phyloP scores from a whole-genome alignment of 1,140 invertebrate genomes.

The Drosophila bocki region DNA sequence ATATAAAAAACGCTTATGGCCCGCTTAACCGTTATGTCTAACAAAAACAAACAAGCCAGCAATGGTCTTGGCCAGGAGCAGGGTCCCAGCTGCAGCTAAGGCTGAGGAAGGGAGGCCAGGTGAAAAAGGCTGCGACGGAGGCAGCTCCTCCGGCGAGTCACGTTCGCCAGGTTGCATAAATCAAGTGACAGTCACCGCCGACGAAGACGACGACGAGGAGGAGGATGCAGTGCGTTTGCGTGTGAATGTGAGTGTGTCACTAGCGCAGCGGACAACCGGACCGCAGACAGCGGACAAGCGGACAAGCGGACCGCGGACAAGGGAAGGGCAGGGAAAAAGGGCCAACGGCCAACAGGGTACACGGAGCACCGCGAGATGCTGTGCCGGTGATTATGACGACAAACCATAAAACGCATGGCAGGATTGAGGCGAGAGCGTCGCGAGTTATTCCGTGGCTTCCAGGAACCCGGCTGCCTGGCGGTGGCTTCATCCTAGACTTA shows the following conservation, averaged over 20 bases:
- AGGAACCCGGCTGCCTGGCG: conserved; percentile 26
- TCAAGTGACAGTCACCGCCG: conserved; percentile 53
- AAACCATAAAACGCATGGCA: conserved; percentile 78
- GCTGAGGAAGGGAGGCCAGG: neutral
- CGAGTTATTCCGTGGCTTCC: conserved; percentile 71
- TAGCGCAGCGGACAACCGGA: conserved; percentile 42
- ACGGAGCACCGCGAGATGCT: conserved; percentile 52
- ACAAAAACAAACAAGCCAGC: conserved; percentile 25
- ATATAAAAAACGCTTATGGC: conserved; percentile 14
- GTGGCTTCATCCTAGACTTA: conserved; percentile 64
- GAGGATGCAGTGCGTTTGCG: conserved; percentile 1
- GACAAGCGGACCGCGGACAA: neutral
- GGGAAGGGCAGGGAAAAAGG: conserved; percentile 5
- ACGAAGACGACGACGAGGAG: neutral
- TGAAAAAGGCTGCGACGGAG: neutral
- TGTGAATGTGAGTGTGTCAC: conserved; percentile 52
- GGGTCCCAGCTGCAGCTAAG: neutral
- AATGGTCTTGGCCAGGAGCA: neutral
- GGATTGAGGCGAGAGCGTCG: conserved; percentile 55
- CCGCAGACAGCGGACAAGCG: neutral
- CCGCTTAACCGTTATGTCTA: conserved; percentile 25
- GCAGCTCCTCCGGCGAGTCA: conserved; percentile 41
- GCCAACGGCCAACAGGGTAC: neutral
- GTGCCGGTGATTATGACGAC: conserved; percentile 79
- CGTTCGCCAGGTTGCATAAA: conserved; percentile 60